Evolutionary conservation across 2,113 vertebrate genomes (phyloP).

Genomic region (Tenrec ecaudatus): DNA sequence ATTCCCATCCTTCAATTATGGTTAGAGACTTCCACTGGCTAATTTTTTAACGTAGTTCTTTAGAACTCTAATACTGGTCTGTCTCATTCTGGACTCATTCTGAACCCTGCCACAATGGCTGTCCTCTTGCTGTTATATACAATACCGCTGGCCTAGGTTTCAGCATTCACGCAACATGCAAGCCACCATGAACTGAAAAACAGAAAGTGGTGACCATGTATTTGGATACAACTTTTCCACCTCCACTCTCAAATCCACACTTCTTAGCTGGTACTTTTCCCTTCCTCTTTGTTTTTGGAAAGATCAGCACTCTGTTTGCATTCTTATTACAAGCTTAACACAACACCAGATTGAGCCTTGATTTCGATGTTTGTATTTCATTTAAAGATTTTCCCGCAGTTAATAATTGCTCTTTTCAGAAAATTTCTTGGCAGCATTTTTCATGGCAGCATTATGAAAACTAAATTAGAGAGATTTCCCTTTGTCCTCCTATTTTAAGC

Average conservation of each 20-base stretch:
- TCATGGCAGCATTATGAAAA: not conserved
- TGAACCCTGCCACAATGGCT: not conserved
- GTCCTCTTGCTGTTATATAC: not conserved
- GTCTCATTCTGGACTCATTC: too few species aligned
- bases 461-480: not conserved
- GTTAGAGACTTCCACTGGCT: not conserved
- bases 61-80: not conserved
- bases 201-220: not conserved
- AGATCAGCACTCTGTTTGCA: not conserved
- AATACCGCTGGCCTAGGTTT: not conserved
- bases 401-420: not conserved
- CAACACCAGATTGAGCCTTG: not conserved
- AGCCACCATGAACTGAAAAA: not conserved
- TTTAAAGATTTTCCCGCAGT: not conserved
- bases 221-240: not conserved
- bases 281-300: not conserved
- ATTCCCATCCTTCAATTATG: too few species aligned
- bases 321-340: constrained; percentile 33
- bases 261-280: not conserved
- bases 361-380: not conserved
- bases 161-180: not conserved
- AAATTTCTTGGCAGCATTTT: too few species aligned
- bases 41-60: not conserved
- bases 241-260: not conserved
- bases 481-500: not conserved